phyloP scores from a whole-genome alignment of 2,797 vertebrate species.

The Buceros bicornis region DNA sequence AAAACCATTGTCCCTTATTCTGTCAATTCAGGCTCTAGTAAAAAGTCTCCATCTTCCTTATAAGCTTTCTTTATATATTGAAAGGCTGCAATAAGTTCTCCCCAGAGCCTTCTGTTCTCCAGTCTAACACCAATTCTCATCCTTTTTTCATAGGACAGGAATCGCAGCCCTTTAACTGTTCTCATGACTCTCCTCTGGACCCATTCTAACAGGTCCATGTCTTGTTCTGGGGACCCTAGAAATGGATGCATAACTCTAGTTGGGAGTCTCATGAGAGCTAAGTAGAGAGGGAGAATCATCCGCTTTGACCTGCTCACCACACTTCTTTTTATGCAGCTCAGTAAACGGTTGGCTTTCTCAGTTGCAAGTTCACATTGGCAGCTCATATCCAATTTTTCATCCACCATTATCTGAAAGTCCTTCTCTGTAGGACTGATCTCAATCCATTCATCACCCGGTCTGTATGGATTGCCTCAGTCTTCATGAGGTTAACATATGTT shows the following conservation, averaged over 20 bases:
- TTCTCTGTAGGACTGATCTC: not conserved
- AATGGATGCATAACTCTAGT: accelerated
- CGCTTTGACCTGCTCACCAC: accelerated
- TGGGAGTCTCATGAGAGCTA: accelerated
- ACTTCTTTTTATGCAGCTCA: not conserved
- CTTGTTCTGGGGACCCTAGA: not conserved
- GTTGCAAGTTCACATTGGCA: not conserved
- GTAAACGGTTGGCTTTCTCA: not conserved
- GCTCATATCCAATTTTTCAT: not conserved
- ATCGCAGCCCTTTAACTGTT: not conserved
- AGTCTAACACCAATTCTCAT: not conserved
- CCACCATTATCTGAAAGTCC: not conserved
- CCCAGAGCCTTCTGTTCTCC: not conserved
- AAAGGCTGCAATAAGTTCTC: not conserved
- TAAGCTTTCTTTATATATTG: not conserved
- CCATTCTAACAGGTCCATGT: accelerated
- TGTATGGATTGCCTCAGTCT: not conserved
- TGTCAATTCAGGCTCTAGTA: not conserved
- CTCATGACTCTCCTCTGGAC: not conserved
- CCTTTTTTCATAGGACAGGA: not conserved
- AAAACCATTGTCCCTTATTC: accelerated
- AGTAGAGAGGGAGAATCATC: not conserved
- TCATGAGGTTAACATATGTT: not conserved
- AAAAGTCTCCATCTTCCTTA: not conserved
- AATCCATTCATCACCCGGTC: not conserved